phyloP scores from a whole-genome alignment of 2,888 invertebrate species.

The Cryptus viduatorius region DNA sequence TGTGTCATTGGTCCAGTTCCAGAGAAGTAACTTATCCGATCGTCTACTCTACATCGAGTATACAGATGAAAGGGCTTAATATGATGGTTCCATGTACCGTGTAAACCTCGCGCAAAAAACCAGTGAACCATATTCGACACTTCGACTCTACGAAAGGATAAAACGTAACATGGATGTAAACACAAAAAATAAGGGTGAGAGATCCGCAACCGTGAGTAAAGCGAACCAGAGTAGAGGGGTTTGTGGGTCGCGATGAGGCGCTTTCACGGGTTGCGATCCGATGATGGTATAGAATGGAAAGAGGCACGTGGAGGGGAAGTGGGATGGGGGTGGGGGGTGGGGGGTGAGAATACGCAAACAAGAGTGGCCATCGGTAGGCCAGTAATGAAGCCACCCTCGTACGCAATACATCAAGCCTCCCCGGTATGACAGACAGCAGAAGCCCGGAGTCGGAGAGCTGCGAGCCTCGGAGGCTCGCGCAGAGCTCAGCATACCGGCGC shows the following conservation, averaged over 20 bases:
- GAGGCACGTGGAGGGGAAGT: neutral
- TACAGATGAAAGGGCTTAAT: too few relatives aligned
- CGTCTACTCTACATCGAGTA: too few relatives aligned
- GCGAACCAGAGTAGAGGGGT: slow-evolving; percentile 26
- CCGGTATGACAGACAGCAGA: slow-evolving; percentile 74
- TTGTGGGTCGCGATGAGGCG: slow-evolving; percentile 45
- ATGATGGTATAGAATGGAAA: slow-evolving; percentile 18
- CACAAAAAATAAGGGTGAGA: slow-evolving; percentile 11
- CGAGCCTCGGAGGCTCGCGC: slow-evolving; percentile 34
- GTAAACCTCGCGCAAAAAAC: too few relatives aligned
- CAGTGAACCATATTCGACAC: too few relatives aligned
- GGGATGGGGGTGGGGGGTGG: too few relatives aligned
- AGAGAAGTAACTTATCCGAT: too few relatives aligned
- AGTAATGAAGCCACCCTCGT: slow-evolving; percentile 71
- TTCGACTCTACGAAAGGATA: neutral
- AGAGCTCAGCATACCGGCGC: slow-evolving; percentile 37
- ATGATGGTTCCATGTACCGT: too few relatives aligned
- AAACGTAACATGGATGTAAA: neutral
- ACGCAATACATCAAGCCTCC: slow-evolving; percentile 75
- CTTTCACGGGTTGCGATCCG: slow-evolving; percentile 35
- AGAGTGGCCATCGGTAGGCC: slow-evolving; percentile 69
- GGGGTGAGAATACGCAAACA: slow-evolving; percentile 71
- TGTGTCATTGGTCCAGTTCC: neutral
- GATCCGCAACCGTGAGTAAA: slow-evolving; percentile 18
- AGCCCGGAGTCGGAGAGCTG: slow-evolving; percentile 26